phyloP scores from a whole-genome alignment of 2,113 vertebrate species.

The Uropsilus gracilis region DNA sequence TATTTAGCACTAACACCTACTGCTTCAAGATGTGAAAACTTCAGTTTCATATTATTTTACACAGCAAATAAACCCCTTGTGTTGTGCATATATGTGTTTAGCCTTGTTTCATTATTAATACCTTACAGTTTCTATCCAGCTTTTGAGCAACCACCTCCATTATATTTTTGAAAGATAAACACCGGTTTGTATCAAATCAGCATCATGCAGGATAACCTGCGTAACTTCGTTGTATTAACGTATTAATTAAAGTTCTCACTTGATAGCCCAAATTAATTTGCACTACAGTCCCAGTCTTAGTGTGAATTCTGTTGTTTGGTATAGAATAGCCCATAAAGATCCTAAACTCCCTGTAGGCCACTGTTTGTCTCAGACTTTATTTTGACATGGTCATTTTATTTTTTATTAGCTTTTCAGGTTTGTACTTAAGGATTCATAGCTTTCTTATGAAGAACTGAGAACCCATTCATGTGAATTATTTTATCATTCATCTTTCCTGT shows the following conservation, averaged over 20 bases:
- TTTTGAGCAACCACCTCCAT: background rate
- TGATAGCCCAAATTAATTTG: background rate
- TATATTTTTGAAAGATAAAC: slow-evolving; percentile 27
- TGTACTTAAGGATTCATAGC: slow-evolving; percentile 64
- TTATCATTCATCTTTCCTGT: slow-evolving; percentile 59
- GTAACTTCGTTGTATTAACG: background rate
- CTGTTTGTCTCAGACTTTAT: slow-evolving; percentile 41
- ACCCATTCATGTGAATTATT: slow-evolving; percentile 55
- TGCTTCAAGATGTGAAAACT: slow-evolving; percentile 2
- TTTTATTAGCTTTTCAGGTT: slow-evolving; percentile 74
- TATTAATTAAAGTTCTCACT: background rate
- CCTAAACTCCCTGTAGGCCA: background rate
- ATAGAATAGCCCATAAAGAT: slow-evolving; percentile 40
- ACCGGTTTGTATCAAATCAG: background rate
- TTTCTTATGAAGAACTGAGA: slow-evolving; percentile 68
- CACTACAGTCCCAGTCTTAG: background rate
- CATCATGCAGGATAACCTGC: background rate
- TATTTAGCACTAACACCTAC: background rate
- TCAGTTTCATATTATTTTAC: background rate
- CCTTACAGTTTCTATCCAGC: background rate
- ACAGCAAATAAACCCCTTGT: background rate
- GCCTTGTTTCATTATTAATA: background rate
- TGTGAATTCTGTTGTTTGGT: background rate
- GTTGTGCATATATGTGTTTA: background rate
- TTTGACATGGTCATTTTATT: slow-evolving; percentile 70